Conservation (phyloP, 2,797 vertebrate species). For the Fundulus diaphanus region DNA sequence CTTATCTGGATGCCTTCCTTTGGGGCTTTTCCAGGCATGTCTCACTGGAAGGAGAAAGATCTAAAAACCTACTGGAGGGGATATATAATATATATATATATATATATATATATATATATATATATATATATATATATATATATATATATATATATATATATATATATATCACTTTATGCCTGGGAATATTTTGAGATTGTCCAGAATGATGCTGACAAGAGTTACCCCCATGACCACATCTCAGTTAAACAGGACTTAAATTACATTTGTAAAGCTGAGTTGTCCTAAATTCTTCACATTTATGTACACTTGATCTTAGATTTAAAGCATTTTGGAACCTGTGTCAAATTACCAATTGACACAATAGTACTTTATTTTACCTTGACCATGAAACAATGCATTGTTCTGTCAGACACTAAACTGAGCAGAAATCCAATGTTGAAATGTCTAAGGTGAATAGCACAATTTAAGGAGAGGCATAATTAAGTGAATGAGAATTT, state of each 20-base stretch:
- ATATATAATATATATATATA: too few species aligned
- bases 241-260: background rate
- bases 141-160: too few species aligned
- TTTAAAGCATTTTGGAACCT: background rate
- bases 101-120: too few species aligned
- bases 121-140: too few species aligned
- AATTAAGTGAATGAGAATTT: background rate
- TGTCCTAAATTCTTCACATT: background rate
- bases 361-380: background rate
- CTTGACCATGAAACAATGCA: background rate
- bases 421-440: background rate
- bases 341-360: background rate
- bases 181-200: too few species aligned
- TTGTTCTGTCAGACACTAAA: background rate
- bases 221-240: background rate
- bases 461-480: background rate
- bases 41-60: background rate
- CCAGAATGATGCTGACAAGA: background rate
- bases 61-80: background rate
- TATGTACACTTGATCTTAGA: background rate
- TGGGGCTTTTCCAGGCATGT: too few species aligned
- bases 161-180: too few species aligned
- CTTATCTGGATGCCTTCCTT: too few species aligned
- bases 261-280: background rate
- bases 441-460: background rate